Base-by-base conservation (phyloP, 2,888 invertebrate species). In the Lordiphosa andalusiaca region DNA sequence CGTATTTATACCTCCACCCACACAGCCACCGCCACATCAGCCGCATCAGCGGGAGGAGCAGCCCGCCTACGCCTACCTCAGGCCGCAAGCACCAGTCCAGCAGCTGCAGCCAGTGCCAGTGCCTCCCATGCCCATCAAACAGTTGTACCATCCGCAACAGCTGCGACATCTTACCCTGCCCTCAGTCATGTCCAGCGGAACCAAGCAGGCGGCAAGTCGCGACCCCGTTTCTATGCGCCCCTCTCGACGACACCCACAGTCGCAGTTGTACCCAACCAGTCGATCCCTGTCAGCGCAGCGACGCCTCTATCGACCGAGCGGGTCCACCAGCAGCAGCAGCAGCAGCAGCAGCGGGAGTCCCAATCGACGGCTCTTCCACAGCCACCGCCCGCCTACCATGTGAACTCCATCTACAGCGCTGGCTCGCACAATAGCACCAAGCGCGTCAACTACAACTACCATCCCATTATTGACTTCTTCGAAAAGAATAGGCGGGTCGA, bases 391-490 rank as follows among this genome's bases (percentile, higher is more conserved):
- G 71, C 73, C 53, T 85, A 72, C 51, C 53, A 59, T 19, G 64
- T 61, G 53, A 64, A 48, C 49, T 35, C 53, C 35, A 67, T 60
- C 61, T 57, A 52, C 50, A 50, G 50, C 56, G 46, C 16, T 53
- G 63, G 50, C 30, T 19, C 33, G 42, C 47, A 51, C 40, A 56
- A 56, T 21, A 53, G 67, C 10, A 67, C 57, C 44, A 86, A 92
- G 80, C 91, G 93, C 78, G 91, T 95, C 39, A 95, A 95, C 89
- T 95, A 95, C 85, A 94, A 93, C 85, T 95, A 95, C 78, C 95
- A 95, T 88, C 95, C 95, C 1, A 95, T 95, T 46, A 94, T 95
- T 70, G 95, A 95, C 83, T 95, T 94, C 86, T 95, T 95, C 86
- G 93, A 92, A 67, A 90, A 90, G 39, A 84, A 82, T n/a, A 66